Conservation (phyloP, 2,888 invertebrate genomes). For the Agrilus mali region DNA sequence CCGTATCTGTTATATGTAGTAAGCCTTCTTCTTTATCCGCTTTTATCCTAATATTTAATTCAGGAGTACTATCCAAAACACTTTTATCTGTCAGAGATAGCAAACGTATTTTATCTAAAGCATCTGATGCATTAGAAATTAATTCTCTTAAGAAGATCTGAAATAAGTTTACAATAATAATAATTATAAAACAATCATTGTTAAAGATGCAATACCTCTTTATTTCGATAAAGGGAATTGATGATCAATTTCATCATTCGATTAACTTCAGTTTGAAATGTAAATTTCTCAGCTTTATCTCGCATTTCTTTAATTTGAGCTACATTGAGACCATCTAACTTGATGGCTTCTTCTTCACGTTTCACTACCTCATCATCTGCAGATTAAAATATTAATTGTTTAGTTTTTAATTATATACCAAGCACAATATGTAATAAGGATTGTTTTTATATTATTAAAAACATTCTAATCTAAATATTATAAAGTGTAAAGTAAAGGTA, state of each 20-base stretch:
- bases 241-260: conserved; percentile 99
- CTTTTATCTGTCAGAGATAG: conserved; percentile 78
- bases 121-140: conserved; percentile 98
- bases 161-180: conserved; percentile 15
- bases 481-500: no score
- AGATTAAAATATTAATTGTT: background rate
- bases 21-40: conserved; percentile 86
- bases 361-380: conserved; percentile 79
- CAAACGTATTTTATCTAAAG: conserved; percentile 93
- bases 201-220: conserved; percentile 55
- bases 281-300: conserved; percentile 76
- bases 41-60: conserved; percentile 81
- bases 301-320: conserved; percentile 86
- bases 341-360: conserved; percentile 93
- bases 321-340: conserved; percentile 87
- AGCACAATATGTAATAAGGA: no score
- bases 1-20: conserved; percentile 90
- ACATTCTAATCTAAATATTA: no score
- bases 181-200: background rate
- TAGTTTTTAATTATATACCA: no score
- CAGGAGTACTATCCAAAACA: conserved; percentile 65
- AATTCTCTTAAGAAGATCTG: conserved; percentile 93
- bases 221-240: conserved; percentile 96
- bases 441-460: no score
- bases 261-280: conserved; percentile 97